Conservation (phyloP, 2,797 vertebrate genomes). For the Centroberyx gerrardi region DNA sequence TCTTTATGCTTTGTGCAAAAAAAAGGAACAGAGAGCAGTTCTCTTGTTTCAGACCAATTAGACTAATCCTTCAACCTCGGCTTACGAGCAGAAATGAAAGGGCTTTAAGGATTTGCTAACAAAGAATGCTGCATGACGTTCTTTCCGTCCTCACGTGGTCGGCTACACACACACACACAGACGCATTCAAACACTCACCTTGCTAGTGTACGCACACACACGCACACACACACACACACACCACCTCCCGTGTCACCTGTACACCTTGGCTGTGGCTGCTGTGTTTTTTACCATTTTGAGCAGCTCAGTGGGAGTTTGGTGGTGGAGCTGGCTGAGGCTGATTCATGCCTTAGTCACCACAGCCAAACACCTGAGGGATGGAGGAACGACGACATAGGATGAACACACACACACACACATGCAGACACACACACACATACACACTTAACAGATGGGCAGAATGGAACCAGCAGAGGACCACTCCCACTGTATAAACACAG, state of each 20-base stretch:
- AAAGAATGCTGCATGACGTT: constrained; percentile 75
- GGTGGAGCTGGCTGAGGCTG: constrained; percentile 58
- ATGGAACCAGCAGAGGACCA: constrained; percentile 44
- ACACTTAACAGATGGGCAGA: constrained; percentile 16
- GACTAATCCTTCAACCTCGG: constrained; percentile 77
- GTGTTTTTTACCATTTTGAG: constrained; percentile 35
- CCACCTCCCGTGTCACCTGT: constrained; percentile 62
- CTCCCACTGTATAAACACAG: constrained; percentile 54
- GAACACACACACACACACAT: constrained; percentile 29
- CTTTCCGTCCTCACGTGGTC: constrained; percentile 60
- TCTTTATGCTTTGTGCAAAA: constrained; percentile 56
- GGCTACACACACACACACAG: constrained; percentile 19
- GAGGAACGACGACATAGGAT: constrained; percentile 32
- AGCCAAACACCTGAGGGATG: constrained; percentile 70
- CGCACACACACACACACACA: constrained; percentile 6
- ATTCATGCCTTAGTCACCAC: constrained; percentile 67
- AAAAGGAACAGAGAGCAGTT: constrained; percentile 60
- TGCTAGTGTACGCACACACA: not conserved
- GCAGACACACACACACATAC: constrained; percentile 22
- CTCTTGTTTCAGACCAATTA: constrained; percentile 79
- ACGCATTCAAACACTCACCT: constrained; percentile 9
- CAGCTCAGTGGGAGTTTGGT: constrained; percentile 57
- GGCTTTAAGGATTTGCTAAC: constrained; percentile 79
- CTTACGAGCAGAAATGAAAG: constrained; percentile 76
- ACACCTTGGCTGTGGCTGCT: constrained; percentile 19